phyloP scores from a whole-genome alignment of 1,140 invertebrate species.

The Diorhabda sublineata region DNA sequence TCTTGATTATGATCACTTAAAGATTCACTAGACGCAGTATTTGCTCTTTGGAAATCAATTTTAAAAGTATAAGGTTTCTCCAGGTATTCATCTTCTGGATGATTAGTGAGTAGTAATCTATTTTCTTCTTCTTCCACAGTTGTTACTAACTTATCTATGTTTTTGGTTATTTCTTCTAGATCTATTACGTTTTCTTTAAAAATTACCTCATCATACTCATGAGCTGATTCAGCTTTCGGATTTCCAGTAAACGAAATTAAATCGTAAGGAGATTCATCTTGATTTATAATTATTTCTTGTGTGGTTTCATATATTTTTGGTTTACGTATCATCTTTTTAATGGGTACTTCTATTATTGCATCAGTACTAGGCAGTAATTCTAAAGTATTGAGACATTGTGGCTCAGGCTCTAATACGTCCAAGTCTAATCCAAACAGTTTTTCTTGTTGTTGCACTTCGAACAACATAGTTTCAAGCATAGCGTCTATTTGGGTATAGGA shows the following conservation, averaged over 20 bases:
- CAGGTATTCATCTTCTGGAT: constrained; percentile 25
- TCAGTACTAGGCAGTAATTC: constrained; percentile 41
- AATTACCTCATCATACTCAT: constrained; percentile 36
- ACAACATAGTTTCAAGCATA: constrained; percentile 43
- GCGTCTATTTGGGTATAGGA: constrained; percentile 44
- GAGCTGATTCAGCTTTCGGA: constrained; percentile 13
- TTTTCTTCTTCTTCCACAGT: constrained; percentile 36
- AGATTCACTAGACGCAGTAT: constrained; percentile 34
- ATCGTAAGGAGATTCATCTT: constrained; percentile 27
- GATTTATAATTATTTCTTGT: constrained; percentile 25
- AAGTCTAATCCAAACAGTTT: constrained; percentile 38
- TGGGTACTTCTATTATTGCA: constrained; percentile 45
- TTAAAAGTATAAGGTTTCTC: constrained; percentile 28
- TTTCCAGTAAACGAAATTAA: constrained; percentile 25
- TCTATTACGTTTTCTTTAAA: constrained; percentile 19
- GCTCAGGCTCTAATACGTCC: constrained; percentile 33
- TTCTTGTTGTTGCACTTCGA: constrained; percentile 42
- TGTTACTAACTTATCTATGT: constrained; percentile 29
- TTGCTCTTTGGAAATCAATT: constrained; percentile 26
- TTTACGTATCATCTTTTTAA: constrained; percentile 33
- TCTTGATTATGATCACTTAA: constrained; percentile 28
- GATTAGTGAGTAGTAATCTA: constrained; percentile 28
- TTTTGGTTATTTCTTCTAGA: constrained; percentile 21
- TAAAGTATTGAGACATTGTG: constrained; percentile 41
- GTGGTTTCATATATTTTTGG: constrained; percentile 31